Conservation (phyloP, 2,113 vertebrate genomes). For the Fregetta grallaria region DNA sequence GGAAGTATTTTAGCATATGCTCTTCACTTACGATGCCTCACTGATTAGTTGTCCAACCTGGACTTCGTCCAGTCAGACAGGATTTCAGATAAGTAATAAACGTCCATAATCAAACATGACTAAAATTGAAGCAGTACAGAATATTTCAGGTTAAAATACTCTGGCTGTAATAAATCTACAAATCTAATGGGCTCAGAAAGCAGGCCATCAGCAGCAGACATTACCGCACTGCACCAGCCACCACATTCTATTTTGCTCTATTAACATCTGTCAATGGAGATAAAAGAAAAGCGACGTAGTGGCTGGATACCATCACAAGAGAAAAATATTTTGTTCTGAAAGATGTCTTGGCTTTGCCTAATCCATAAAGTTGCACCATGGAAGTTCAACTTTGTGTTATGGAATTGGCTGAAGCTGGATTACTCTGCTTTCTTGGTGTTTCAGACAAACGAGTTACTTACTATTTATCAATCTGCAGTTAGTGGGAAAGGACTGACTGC, state of each 20-base stretch:
- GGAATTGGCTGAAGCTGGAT: neutral
- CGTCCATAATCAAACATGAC: neutral
- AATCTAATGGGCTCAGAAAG: neutral
- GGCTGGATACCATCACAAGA: neutral
- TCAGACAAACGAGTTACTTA: neutral
- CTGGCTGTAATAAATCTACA: neutral
- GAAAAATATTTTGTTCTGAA: neutral
- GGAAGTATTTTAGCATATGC: neutral
- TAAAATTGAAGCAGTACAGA: neutral
- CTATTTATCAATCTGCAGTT: neutral
- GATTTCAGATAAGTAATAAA: conserved; percentile 8
- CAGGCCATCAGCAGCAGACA: neutral
- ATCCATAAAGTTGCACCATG: neutral
- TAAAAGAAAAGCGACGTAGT: neutral
- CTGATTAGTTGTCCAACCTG: neutral
- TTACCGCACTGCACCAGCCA: neutral
- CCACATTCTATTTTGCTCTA: neutral
- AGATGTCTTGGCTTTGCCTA: neutral
- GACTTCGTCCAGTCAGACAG: neutral
- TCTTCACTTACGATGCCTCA: neutral
- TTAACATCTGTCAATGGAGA: neutral
- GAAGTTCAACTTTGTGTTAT: neutral
- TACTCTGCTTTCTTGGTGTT: neutral
- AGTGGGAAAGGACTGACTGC: neutral
- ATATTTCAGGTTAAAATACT: neutral